These are phyloP conservation scores for Cephus sareptanus DNA, from an alignment of 2,888 invertebrate genomes.

Conservation along the genomic window DNA sequence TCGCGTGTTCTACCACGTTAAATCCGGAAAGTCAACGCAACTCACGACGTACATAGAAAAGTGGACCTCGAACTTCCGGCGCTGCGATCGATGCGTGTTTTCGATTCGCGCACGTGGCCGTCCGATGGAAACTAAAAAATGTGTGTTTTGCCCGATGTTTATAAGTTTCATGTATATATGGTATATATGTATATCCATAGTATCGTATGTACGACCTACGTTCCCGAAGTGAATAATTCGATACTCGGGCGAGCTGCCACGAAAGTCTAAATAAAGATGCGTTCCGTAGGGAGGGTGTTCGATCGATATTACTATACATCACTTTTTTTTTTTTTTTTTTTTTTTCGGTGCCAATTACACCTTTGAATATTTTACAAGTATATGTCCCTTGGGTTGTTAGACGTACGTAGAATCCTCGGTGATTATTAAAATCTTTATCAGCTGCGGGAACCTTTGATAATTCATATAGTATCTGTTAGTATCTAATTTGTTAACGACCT, in stretches of 20 bases:
- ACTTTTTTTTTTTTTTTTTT: no score
- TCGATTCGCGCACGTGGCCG: slow-evolving; percentile 19
- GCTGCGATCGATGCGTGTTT: background rate
- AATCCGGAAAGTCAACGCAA: background rate
- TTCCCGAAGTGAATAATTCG: background rate
- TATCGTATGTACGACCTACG: background rate
- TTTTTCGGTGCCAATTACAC: background rate
- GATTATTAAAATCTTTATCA: background rate
- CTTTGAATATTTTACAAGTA: background rate
- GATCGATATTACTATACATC: background rate
- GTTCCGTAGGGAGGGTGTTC: background rate
- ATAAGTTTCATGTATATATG: background rate
- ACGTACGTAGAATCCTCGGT: background rate
- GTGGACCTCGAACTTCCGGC: background rate
- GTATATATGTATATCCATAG: background rate
- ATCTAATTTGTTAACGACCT: background rate
- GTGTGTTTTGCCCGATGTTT: background rate
- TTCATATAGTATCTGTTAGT: no score
- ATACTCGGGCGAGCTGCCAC: background rate
- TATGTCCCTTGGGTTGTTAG: background rate
- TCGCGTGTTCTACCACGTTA: background rate
- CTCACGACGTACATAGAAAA: background rate
- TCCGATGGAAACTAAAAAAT: background rate
- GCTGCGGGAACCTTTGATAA: background rate
- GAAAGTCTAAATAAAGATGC: background rate